Percentiles rank a stretch among this genome's conserved stretches.
phyloP scores from a whole-genome alignment of 2,888 invertebrate genomes.

The Himalopsyche tibetana region DNA sequence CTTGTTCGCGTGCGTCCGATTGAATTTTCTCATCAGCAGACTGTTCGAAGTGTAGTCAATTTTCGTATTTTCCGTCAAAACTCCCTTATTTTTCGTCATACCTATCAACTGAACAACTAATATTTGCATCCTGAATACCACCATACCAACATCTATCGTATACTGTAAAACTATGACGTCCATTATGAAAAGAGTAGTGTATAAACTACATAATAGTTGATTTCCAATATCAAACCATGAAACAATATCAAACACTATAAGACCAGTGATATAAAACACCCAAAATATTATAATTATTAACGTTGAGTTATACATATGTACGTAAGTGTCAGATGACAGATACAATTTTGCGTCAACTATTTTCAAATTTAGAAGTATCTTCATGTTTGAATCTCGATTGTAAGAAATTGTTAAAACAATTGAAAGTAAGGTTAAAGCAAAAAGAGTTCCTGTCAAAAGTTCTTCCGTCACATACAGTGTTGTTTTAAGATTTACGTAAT shows the following conservation, averaged over 20 bases:
- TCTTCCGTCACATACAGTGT: background rate
- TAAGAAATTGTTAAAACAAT: background rate
- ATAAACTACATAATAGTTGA: background rate
- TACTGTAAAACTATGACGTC: constrained; percentile 7
- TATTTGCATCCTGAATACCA: background rate
- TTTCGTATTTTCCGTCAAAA: background rate
- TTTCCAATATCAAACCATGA: background rate
- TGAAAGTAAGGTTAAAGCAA: background rate
- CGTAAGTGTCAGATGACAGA: background rate
- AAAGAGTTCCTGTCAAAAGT: background rate
- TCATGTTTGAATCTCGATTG: background rate
- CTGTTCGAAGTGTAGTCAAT: constrained; percentile 21
- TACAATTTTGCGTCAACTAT: background rate
- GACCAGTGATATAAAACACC: background rate
- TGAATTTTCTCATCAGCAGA: background rate
- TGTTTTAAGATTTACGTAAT: background rate
- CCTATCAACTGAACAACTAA: background rate
- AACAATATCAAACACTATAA: background rate
- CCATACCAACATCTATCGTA: background rate
- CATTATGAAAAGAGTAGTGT: background rate
- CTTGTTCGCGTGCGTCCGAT: background rate
- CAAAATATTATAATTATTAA: background rate
- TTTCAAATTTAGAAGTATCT: constrained; percentile 31
- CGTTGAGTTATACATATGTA: background rate
- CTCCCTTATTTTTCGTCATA: background rate